phyloP scores from a whole-genome alignment of 2,888 invertebrate genomes.

The Gonocerus acuteangulatus region DNA sequence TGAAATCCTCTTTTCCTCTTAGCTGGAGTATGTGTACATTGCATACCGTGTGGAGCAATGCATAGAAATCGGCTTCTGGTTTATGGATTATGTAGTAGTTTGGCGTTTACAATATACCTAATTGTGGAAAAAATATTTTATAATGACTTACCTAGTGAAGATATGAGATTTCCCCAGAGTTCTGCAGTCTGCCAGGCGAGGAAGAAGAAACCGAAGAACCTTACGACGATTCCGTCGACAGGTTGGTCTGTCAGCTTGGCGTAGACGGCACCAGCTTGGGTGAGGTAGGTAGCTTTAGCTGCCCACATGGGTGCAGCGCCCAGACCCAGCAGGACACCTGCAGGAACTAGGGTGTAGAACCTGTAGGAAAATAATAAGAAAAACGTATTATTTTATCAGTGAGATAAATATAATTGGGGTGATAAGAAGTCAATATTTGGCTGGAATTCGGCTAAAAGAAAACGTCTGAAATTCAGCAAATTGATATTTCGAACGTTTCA shows the following conservation, averaged over 20 bases:
- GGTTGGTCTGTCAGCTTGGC: conserved; percentile 80
- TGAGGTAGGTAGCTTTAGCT: conserved; percentile 94
- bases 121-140: no score
- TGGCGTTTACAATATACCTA: no score
- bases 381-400: no score
- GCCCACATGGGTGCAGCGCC: conserved; percentile 98
- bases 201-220: conserved; percentile 98
- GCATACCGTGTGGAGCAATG: no score
- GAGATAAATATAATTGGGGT: neutral
- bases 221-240: conserved; percentile 84
- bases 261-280: conserved; percentile 85
- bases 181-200: conserved; percentile 94
- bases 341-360: conserved; percentile 87
- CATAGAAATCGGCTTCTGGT: no score
- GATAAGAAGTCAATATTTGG: neutral
- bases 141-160: conserved; percentile 74
- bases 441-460: neutral
- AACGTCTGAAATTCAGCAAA: neutral
- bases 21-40: no score
- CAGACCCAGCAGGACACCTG: conserved; percentile 86
- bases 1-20: no score
- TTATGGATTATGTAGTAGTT: no score
- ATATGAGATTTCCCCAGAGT: conserved; percentile 92
- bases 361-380: conserved; percentile 21
- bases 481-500: no score